A percentile compares a stretch with the other conserved stretches of the same genome.
Conservation (phyloP, 1,140 invertebrate genomes). For the Drosophila ficusphila region DNA sequence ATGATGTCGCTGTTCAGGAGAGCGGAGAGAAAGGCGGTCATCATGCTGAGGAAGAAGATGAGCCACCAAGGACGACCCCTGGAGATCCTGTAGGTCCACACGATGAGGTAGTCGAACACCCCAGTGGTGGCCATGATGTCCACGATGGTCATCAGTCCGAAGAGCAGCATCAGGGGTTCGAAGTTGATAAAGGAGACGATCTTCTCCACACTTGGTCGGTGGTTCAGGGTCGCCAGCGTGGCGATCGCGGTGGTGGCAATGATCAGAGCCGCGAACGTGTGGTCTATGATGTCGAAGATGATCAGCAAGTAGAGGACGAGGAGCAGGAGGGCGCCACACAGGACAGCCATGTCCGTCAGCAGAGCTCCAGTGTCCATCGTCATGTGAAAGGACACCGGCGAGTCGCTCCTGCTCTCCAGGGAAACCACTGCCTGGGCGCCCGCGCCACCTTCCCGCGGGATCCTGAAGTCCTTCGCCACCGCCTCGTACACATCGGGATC, state of each 20-base stretch:
- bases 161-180: slow-evolving; percentile 92
- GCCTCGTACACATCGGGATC: neutral
- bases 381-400: slow-evolving; percentile 11
- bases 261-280: slow-evolving; percentile 92
- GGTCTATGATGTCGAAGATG: slow-evolving; percentile 91
- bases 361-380: slow-evolving; percentile 4
- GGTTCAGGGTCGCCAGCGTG: slow-evolving; percentile 88
- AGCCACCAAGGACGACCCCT: slow-evolving; percentile 92
- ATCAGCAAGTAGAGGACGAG: slow-evolving; percentile 91
- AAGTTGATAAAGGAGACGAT: slow-evolving; percentile 93
- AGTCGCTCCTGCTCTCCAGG: neutral
- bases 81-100: slow-evolving; percentile 86
- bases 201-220: slow-evolving; percentile 89
- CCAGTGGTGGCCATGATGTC: slow-evolving; percentile 93
- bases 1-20: slow-evolving; percentile 95
- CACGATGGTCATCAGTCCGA: slow-evolving; percentile 95
- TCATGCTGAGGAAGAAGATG: slow-evolving; percentile 90
- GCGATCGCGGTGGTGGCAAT: slow-evolving; percentile 89
- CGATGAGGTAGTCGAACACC: slow-evolving; percentile 92
- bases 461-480: neutral
- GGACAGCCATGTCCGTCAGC: slow-evolving; percentile 85
- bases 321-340: slow-evolving; percentile 89
- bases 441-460: neutral
- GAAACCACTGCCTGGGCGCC: neutral
- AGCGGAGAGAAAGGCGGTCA: slow-evolving; percentile 91